A percentile compares a stretch with the other conserved stretches of the same genome.
phyloP scores from a whole-genome alignment of 2,797 vertebrate genomes.

The Sebastiscus tertius region DNA sequence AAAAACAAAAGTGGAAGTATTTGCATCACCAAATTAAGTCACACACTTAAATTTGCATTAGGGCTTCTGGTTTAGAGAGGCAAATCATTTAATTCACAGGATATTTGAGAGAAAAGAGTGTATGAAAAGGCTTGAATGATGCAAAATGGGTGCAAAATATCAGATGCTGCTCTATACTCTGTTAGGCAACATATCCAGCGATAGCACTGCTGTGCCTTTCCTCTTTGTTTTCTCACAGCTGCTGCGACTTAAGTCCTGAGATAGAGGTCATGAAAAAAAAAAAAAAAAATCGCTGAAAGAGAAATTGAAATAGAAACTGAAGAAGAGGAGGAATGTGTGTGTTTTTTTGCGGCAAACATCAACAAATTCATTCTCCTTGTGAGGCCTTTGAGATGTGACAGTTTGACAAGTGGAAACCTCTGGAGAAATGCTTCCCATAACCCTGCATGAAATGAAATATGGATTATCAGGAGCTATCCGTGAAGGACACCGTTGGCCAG shows the following conservation, averaged over 20 bases:
- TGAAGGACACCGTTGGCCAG: conserved; percentile 62
- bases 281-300: conserved; percentile 24
- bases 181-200: conserved; percentile 26
- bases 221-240: conserved; percentile 37
- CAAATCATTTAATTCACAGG: conserved; percentile 14
- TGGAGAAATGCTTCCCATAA: conserved; percentile 65
- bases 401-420: conserved; percentile 75
- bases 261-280: conserved; percentile 45
- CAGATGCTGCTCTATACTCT: conserved; percentile 28
- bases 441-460: conserved; percentile 77
- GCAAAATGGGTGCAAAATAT: conserved; percentile 56
- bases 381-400: conserved; percentile 68
- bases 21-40: conserved; percentile 27
- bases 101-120: conserved; percentile 12
- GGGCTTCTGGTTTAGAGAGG: conserved; percentile 21
- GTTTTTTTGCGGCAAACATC: conserved; percentile 69
- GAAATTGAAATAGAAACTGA: conserved; percentile 42
- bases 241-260: conserved; percentile 33
- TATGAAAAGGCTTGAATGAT: conserved; percentile 53
- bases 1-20: conserved; percentile 4
- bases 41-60: conserved; percentile 23
- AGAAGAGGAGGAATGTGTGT: conserved; percentile 53
- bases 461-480: conserved; percentile 63
- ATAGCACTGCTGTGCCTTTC: background rate
- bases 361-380: conserved; percentile 66